These are phyloP conservation scores for Aphaenogaster floridana DNA, from an alignment of 1,140 invertebrate species.

Conservation along the genomic window DNA sequence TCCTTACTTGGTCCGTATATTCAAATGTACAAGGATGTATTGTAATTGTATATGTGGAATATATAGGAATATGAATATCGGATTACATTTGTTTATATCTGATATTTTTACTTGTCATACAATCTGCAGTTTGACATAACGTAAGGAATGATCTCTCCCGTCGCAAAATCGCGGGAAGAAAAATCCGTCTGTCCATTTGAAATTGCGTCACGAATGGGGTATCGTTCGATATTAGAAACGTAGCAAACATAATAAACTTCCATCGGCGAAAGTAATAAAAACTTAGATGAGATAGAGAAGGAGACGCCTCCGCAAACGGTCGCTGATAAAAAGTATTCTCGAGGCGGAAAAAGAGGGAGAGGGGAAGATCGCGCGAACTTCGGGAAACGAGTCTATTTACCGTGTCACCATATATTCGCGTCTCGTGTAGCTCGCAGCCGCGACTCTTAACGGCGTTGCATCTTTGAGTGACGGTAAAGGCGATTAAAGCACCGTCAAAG, in stretches of 20 bases:
- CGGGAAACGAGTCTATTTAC: constrained; percentile 41
- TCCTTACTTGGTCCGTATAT: background rate
- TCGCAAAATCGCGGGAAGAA: background rate
- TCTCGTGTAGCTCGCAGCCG: background rate
- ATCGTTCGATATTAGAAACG: constrained; percentile 42
- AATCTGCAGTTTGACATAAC: background rate
- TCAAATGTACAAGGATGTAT: background rate
- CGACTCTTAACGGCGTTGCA: constrained; percentile 8
- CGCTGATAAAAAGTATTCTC: constrained; percentile 58
- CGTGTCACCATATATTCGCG: constrained; percentile 33
- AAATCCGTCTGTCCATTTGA: constrained; percentile 15
- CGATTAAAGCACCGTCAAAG: constrained; percentile 29
- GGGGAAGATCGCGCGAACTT: background rate
- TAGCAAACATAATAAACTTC: constrained; percentile 73
- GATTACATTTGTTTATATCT: background rate
- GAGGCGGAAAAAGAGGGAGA: background rate
- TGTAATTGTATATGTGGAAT: background rate
- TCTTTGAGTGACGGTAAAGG: constrained; percentile 30
- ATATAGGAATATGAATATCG: background rate
- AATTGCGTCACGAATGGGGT: constrained; percentile 7
- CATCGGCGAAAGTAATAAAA: constrained; percentile 73
- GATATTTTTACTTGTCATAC: background rate
- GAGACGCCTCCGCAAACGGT: background rate
- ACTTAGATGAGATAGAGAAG: constrained; percentile 61
- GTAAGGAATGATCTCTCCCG: no score